phyloP scores from a whole-genome alignment of 2,888 invertebrate genomes.

The Lissonota sp. region DNA sequence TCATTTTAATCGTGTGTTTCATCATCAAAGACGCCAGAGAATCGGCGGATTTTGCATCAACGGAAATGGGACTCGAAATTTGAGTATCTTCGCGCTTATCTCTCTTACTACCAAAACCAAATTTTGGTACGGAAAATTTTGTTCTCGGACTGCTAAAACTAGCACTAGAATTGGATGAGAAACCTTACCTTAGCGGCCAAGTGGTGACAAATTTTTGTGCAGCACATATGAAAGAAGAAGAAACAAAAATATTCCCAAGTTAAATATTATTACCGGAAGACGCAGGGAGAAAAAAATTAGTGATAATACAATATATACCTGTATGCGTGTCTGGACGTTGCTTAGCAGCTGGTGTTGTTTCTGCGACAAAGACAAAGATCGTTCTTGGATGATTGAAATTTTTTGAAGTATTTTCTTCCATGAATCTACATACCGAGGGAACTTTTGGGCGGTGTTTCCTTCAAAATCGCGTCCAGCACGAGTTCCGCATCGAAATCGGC shows the following conservation, averaged over 20 bases:
- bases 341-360: slow-evolving; percentile 54
- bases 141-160: slow-evolving; percentile 48
- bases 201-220: slow-evolving; percentile 49
- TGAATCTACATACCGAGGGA: slow-evolving; percentile 66
- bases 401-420: too few species aligned
- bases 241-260: slow-evolving; percentile 67
- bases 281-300: background rate
- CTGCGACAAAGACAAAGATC: slow-evolving; percentile 58
- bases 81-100: background rate
- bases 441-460: slow-evolving; percentile 83
- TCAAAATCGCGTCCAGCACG: slow-evolving; percentile 90
- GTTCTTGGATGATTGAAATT: background rate
- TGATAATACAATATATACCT: slow-evolving; percentile 71
- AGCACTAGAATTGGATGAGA: slow-evolving; percentile 68
- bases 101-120: slow-evolving; percentile 62
- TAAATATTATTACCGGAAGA: slow-evolving; percentile 31
- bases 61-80: background rate
- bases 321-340: slow-evolving; percentile 66
- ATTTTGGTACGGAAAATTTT: slow-evolving; percentile 68
- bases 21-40: slow-evolving; percentile 42
- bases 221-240: slow-evolving; percentile 76
- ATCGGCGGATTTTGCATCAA: slow-evolving; percentile 28
- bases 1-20: slow-evolving; percentile 14
- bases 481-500: slow-evolving; percentile 90
- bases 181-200: slow-evolving; percentile 82